Base-by-base conservation (phyloP, 2,113 vertebrate genomes). In the Artemisiospiza belli region DNA sequence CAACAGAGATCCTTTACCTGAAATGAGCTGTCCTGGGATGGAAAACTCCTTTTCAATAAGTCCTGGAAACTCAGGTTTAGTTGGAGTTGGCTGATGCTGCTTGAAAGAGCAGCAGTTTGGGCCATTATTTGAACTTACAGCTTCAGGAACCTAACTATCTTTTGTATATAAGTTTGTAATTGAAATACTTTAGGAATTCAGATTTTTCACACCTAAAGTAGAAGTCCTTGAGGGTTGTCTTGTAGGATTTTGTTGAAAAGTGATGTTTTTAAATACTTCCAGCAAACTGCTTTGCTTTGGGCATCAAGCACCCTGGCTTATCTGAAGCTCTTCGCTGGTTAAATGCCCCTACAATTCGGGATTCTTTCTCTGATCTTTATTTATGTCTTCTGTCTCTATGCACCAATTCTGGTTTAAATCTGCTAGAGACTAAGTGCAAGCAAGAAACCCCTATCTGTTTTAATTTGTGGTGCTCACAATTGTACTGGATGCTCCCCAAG, bases 1-100 rank as follows among this genome's bases (percentile, higher is more conserved):
- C 7, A 30, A 5, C 0, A 0, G 16, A 30, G 54, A 47, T 44
- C 30, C 49, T 69, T 33, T 35, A 37, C 15, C 66, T 41, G 21
- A n/a, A 70, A 44, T 54, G 9, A 9, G 39, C 33, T 88, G 74
- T 82, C 15, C 43, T 78, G 57, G 27, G n/a, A 6, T 67, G 41
- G 49, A 76, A 72, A 84, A 61, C 28, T 52, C 23, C 39, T 78
- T 66, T 89, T n/a, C 31, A 41, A 19, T 5, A 28, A 47, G 27
- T 6, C 3, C n/a, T 54, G 57, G 35, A 57, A 57, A 62, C 8
- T 2, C 27, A 39, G 16, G 33, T 58, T 66, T 62, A 57, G 18
- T 28, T 89, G 70, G n/a, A 62, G 7, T 46, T 84, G 28, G 61
- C 69, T 84, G n/a, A 30, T 75, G 37, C 17, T 74, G 44, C 47